Conservation (phyloP, 1,140 invertebrate genomes). For the Drosophila funebris region DNA sequence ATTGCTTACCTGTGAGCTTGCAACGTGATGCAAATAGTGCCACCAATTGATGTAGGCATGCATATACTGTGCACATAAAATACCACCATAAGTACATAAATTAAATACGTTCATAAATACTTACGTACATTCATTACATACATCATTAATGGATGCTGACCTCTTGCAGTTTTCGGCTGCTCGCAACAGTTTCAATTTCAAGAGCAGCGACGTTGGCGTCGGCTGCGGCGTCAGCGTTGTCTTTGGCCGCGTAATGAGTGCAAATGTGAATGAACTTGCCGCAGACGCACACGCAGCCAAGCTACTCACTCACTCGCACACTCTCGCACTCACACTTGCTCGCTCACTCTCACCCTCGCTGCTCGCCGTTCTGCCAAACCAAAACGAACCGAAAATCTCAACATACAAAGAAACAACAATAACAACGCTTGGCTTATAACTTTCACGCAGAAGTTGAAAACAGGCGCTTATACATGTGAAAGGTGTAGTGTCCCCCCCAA, state of each 20-base stretch:
- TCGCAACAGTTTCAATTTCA: slow-evolving; percentile 46
- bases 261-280: slow-evolving; percentile 80
- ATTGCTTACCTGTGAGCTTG: slow-evolving; percentile 46
- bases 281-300: slow-evolving; percentile 71
- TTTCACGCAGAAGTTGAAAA: slow-evolving; percentile 67
- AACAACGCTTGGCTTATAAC: slow-evolving; percentile 60
- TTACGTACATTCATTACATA: no score
- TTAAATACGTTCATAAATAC: no score
- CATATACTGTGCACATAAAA: no score
- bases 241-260: slow-evolving; percentile 77
- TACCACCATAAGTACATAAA: no score
- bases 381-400: slow-evolving; percentile 48
- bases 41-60: background rate
- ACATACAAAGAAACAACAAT: slow-evolving; percentile 29
- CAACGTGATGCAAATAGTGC: slow-evolving; percentile 11
- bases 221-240: slow-evolving; percentile 4
- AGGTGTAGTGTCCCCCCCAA: slow-evolving; percentile 33
- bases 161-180: slow-evolving; percentile 28
- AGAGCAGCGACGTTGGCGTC: slow-evolving; percentile 30
- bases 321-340: slow-evolving; percentile 3
- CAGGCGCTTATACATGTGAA: slow-evolving; percentile 50
- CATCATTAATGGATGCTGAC: background rate
- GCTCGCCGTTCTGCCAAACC: background rate
- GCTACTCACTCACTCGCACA: slow-evolving; percentile 33
- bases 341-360: slow-evolving; percentile 22